These are phyloP conservation scores for Goniozus legneri DNA, from an alignment of 1,140 invertebrate species.

Conservation along the genomic window DNA sequence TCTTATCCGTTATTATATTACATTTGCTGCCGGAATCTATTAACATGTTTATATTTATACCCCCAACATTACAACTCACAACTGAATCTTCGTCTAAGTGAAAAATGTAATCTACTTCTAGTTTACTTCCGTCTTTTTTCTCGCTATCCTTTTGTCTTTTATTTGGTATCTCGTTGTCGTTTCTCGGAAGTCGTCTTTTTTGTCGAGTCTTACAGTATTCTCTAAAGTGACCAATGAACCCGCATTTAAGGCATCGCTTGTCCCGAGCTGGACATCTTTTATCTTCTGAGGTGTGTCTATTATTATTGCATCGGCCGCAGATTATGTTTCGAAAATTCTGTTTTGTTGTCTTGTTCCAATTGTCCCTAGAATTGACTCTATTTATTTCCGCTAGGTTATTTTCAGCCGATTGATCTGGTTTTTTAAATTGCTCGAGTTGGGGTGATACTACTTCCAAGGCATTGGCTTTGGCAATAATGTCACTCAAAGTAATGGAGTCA, in stretches of 20 bases:
- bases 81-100: slow-evolving; percentile 15
- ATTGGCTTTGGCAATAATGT: background rate
- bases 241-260: background rate
- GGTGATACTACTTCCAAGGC: background rate
- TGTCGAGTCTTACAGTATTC: background rate
- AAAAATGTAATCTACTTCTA: slow-evolving; percentile 17
- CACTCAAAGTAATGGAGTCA: background rate
- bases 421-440: background rate
- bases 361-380: background rate
- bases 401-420: background rate
- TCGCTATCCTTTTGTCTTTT: too few relatives aligned
- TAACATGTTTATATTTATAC: background rate
- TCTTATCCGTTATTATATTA: background rate
- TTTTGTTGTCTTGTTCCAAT: background rate
- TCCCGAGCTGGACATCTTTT: background rate
- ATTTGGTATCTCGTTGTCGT: background rate
- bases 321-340: too few relatives aligned
- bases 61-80: background rate
- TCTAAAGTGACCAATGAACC: background rate
- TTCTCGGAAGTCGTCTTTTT: background rate
- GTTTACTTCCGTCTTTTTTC: slow-evolving; percentile 7
- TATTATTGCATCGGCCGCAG: background rate
- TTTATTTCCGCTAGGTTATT: background rate
- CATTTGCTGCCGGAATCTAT: background rate
- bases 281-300: background rate